Evolutionary conservation across 2,888 invertebrate species (phyloP).

Genomic region (Stratiomys singularior): DNA sequence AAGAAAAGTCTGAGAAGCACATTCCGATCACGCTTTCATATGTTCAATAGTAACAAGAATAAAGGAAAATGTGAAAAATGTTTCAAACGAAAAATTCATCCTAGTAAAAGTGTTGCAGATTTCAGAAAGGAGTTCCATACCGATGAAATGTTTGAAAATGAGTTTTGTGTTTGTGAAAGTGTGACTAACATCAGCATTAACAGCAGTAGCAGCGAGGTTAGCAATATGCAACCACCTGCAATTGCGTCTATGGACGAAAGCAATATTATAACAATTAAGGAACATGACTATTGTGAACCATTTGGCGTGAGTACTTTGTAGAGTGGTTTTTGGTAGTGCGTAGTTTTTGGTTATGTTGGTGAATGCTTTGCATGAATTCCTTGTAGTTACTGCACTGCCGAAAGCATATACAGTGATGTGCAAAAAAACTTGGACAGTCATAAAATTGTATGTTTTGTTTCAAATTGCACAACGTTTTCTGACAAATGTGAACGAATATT

Average conservation of each 20-base stretch:
- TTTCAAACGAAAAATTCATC: constrained; percentile 63
- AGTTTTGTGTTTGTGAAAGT: constrained; percentile 58
- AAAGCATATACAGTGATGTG: too few relatives aligned
- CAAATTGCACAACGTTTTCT: too few relatives aligned
- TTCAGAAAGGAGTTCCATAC: constrained; percentile 61
- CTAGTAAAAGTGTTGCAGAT: constrained; percentile 62
- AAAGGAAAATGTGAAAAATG: constrained; percentile 61
- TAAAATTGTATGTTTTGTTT: too few relatives aligned
- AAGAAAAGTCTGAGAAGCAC: constrained; percentile 60
- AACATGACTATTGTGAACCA: constrained; percentile 63
- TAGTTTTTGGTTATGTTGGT: too few relatives aligned
- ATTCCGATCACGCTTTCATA: constrained; percentile 61
- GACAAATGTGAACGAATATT: too few relatives aligned
- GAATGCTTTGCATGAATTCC: too few relatives aligned
- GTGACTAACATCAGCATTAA: not conserved
- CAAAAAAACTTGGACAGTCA: too few relatives aligned
- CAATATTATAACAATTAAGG: constrained; percentile 59
- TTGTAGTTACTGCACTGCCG: too few relatives aligned
- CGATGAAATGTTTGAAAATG: constrained; percentile 51
- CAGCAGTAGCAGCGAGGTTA: constrained; percentile 52
- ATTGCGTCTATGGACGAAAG: constrained; percentile 56
- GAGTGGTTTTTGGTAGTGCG: not conserved
- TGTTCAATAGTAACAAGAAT: constrained; percentile 54
- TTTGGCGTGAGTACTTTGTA: constrained; percentile 59
- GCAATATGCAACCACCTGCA: constrained; percentile 52